Evolutionary conservation across 2,113 vertebrate species (phyloP).

Genomic region (Chionis minor): DNA sequence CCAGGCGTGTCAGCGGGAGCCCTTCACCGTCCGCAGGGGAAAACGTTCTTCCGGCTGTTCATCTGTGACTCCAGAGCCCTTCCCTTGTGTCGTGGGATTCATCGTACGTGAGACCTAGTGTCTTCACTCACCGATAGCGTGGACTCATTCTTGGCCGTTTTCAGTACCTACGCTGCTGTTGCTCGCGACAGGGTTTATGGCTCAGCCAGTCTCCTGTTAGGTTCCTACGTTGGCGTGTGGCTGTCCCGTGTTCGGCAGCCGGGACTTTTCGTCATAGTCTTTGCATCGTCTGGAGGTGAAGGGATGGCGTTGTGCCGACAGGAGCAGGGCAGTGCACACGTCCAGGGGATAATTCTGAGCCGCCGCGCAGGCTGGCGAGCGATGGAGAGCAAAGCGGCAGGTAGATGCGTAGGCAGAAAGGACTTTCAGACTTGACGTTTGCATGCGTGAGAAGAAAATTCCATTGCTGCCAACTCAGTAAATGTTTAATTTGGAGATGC

Average conservation of each 20-base stretch:
- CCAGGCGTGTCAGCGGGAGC: neutral
- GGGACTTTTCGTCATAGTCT: neutral
- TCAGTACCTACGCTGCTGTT: accelerated
- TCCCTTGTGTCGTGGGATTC: neutral
- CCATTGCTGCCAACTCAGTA: constrained; percentile 48
- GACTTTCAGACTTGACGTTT: neutral
- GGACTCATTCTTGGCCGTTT: neutral
- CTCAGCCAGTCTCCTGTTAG: accelerated
- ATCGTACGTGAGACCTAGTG: accelerated
- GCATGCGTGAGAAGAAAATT: constrained; percentile 20
- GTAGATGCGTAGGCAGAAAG: neutral
- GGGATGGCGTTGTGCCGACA: neutral
- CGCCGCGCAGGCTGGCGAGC: neutral
- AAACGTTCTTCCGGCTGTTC: neutral
- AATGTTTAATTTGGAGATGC: constrained; percentile 64
- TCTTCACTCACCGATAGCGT: accelerated
- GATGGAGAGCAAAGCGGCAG: neutral
- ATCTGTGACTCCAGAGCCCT: neutral
- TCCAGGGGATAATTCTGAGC: neutral
- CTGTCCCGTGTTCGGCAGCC: accelerated
- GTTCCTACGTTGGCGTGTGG: accelerated
- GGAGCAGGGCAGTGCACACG: neutral
- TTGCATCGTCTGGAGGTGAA: neutral
- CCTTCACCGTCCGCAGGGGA: neutral
- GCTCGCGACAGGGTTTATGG: neutral